Conservation (phyloP, 2,113 vertebrate genomes). For the Tylochromis polylepis region DNA sequence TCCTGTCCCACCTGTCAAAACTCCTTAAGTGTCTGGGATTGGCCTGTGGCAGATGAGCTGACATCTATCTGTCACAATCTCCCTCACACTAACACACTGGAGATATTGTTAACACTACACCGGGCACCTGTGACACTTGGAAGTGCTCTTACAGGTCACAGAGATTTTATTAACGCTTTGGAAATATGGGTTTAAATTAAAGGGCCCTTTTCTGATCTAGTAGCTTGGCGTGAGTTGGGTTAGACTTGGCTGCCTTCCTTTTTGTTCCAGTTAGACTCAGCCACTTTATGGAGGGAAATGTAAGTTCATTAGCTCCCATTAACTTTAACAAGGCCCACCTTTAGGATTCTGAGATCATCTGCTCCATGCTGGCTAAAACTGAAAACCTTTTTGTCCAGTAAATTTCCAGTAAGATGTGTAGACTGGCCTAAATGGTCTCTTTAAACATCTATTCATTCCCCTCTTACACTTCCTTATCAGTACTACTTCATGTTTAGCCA, state of each 20-base stretch:
- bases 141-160: not conserved
- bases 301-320: not conserved
- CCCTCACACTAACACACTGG: not conserved
- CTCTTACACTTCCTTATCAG: not conserved
- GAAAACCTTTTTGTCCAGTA: not conserved
- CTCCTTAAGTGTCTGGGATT: not conserved
- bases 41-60: not conserved
- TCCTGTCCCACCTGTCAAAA: not conserved
- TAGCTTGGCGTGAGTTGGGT: not conserved
- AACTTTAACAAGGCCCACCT: not conserved
- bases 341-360: not conserved
- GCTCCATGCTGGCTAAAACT: not conserved
- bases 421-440: not conserved
- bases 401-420: not conserved
- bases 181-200: not conserved
- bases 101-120: not conserved
- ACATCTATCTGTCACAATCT: slow-evolving; percentile 23
- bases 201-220: not conserved
- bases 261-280: not conserved
- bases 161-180: not conserved
- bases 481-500: not conserved
- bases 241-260: not conserved
- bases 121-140: not conserved
- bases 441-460: not conserved
- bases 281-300: not conserved